phyloP scores from a whole-genome alignment of 1,140 invertebrate genomes.

The Drosophila neocordata region DNA sequence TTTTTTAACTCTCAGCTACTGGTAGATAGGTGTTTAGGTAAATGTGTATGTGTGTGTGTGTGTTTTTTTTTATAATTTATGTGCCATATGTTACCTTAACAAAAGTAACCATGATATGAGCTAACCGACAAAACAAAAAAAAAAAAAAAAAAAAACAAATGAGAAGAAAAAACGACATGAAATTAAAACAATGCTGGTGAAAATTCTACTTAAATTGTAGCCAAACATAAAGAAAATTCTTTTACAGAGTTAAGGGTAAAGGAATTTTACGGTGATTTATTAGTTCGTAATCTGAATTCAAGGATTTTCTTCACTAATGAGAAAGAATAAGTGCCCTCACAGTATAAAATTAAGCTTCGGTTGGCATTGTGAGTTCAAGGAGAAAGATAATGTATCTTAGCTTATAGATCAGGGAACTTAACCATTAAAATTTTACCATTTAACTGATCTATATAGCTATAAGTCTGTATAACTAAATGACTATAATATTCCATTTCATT shows the following conservation, averaged over 20 bases:
- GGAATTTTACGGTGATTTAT: slow-evolving; percentile 78
- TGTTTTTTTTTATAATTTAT: slow-evolving; percentile 63
- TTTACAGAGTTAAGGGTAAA: slow-evolving; percentile 35
- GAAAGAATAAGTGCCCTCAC: no score
- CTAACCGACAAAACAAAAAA: slow-evolving; percentile 4
- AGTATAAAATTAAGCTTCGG: not conserved
- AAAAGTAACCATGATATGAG: slow-evolving; percentile 56
- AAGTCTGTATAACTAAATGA: no score
- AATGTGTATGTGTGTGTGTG: slow-evolving; percentile 29
- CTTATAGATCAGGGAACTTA: not conserved
- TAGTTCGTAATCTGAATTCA: slow-evolving; percentile 33
- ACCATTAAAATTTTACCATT: no score
- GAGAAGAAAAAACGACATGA: slow-evolving; percentile 43
- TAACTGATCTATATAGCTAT: no score
- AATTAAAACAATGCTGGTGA: slow-evolving; percentile 56
- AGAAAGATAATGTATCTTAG: not conserved
- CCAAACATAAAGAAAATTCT: slow-evolving; percentile 43
- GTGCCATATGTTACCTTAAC: slow-evolving; percentile 69
- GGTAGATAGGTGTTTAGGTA: no score
- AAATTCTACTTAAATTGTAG: slow-evolving; percentile 28
- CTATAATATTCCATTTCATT: no score
- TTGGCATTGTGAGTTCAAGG: not conserved
- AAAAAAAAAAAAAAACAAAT: no score
- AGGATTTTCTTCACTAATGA: not conserved
- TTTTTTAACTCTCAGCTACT: slow-evolving; percentile 18